These are phyloP conservation scores for Sapayoa aenigma DNA, from an alignment of 2,113 vertebrate species.

Conservation along the genomic window DNA sequence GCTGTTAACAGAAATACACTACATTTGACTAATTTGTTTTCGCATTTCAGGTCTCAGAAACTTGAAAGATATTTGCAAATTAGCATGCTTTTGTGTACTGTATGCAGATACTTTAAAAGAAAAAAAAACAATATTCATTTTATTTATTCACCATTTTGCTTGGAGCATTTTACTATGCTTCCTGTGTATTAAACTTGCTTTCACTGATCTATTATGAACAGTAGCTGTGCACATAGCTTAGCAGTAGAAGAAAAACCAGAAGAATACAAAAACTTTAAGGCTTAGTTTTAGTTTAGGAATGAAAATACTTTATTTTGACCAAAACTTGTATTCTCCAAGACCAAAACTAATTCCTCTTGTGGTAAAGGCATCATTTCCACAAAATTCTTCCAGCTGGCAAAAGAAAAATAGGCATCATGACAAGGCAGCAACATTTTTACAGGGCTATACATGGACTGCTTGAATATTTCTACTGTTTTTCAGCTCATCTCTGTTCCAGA, in stretches of 20 bases:
- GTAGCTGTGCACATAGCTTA: background rate
- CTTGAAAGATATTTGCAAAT: constrained; percentile 24
- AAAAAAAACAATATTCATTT: background rate
- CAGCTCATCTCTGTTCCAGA: background rate
- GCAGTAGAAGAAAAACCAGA: background rate
- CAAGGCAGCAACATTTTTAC: background rate
- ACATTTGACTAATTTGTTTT: constrained; percentile 19
- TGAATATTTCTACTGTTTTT: background rate
- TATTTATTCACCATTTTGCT: constrained; percentile 1
- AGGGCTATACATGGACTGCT: background rate
- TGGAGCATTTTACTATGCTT: background rate
- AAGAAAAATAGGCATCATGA: background rate
- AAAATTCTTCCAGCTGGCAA: background rate
- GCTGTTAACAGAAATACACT: background rate
- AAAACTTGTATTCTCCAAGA: background rate
- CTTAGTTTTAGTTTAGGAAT: too few relatives aligned
- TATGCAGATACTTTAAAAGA: background rate
- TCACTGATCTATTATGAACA: background rate
- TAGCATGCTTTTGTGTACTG: background rate
- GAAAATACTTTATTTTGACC: constrained; percentile 17
- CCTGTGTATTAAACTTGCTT: background rate
- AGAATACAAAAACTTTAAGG: background rate
- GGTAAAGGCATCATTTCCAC: background rate
- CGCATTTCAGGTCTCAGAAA: constrained; percentile 22
- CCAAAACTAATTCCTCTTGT: constrained; percentile 8